Evolutionary conservation across 2,888 invertebrate species (phyloP), one percentile per base, ranked within the genome.

Genomic region (Pycnomerus fuliginosus): DNA sequence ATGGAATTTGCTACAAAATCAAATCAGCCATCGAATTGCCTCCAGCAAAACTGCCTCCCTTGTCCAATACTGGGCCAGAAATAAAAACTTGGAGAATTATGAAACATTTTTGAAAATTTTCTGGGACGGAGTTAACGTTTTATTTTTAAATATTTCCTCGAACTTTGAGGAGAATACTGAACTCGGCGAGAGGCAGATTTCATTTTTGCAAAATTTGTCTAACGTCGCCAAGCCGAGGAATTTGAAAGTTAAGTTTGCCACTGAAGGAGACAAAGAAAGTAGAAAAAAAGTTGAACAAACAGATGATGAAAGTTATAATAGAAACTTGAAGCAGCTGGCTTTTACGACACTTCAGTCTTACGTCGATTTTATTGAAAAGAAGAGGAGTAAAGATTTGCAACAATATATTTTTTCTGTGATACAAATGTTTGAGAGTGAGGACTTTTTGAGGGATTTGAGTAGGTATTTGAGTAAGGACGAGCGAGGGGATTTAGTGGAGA

Each of bases 1-100:
- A 51, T 74, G 72, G 61, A 73, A 73, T 48, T 61, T 80, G 8
- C 65, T 44, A 5, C 75, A 75, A 44, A 65, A 69, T 16, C 62
- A 64, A 25, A 50, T 63, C 1, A 63, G 71, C 32, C 70, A 71
- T 22, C 76, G 76, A 55, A 65, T 68, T 13, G 65, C 80, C 17
- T 80, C 76, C 49, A 70, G 69, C 37, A 76, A 80, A 50, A 66
- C 76, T 1, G 66, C 79, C 0, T 68, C 71, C 2, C 56, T 83
- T 20, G 57, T 80, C 20, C 76, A 77, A n/a, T 79, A 78, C 56
- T 82, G 80, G 80, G 74, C 73, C 49, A 74, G 76, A 62, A 76
- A 76, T 51, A 57, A 70, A 2, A 31, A 30, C n/a, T 3, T 29
- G 3, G 32, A 3, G n/a, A 35, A 43, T 23, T 43, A 36, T 10